phyloP scores from a whole-genome alignment of 2,797 vertebrate genomes.

The Balearica regulorum region DNA sequence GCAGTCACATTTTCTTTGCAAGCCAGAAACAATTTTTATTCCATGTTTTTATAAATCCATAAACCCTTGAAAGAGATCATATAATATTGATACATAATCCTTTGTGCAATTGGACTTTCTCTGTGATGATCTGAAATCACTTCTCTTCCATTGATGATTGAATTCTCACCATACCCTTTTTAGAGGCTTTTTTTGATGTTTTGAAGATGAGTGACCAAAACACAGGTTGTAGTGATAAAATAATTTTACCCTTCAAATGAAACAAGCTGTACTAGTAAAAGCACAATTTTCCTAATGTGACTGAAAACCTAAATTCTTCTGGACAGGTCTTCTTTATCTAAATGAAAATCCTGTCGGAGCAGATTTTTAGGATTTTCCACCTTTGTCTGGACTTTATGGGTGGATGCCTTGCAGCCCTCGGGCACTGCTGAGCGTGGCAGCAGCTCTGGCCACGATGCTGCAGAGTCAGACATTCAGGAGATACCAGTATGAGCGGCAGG shows the following conservation, averaged over 20 bases:
- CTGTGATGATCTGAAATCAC: neutral
- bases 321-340: neutral
- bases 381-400: neutral
- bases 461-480: neutral
- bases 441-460: neutral
- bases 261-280: neutral
- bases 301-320: neutral
- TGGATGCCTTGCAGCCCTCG: neutral
- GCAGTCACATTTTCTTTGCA: neutral
- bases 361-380: conserved; percentile 32
- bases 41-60: neutral
- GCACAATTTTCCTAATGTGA: neutral
- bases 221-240: neutral
- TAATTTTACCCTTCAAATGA: neutral
- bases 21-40: neutral
- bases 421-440: neutral
- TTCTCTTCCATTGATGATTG: neutral
- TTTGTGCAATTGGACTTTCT: neutral
- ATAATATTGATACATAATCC: neutral
- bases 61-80: neutral
- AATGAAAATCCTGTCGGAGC: neutral
- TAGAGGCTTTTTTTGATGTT: neutral
- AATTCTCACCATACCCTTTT: neutral
- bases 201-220: neutral
- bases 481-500: fast-evolving